Evolutionary conservation across 2,888 invertebrate species (phyloP).

Genomic region (Eubasilissa splendida): DNA sequence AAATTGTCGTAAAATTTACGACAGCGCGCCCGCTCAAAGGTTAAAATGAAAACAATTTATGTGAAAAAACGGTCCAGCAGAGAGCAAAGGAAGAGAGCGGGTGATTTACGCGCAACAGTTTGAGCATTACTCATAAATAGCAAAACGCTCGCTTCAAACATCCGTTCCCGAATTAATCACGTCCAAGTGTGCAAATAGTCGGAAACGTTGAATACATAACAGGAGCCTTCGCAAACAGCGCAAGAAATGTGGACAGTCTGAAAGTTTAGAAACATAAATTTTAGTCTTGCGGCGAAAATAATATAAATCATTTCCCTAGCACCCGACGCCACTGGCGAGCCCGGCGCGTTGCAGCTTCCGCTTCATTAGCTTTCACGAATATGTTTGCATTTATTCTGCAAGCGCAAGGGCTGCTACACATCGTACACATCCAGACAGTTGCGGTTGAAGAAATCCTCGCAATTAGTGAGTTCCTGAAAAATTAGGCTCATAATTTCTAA

Average conservation of each 20-base stretch:
- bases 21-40: too few species aligned
- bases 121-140: not conserved
- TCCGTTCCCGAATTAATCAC: not conserved
- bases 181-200: not conserved
- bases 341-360: conserved; percentile 18
- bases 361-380: conserved; percentile 26
- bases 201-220: not conserved
- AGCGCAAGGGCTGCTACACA: conserved; percentile 1
- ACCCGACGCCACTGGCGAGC: conserved; percentile 6
- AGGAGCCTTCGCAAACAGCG: not conserved
- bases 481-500: too few species aligned
- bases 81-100: too few species aligned
- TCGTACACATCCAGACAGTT: too few species aligned
- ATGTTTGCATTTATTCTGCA: conserved; percentile 2
- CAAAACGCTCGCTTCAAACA: not conserved
- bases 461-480: too few species aligned
- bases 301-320: conserved; percentile 32
- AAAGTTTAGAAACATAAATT: conserved; percentile 34
- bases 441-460: too few species aligned
- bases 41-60: too few species aligned
- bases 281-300: conserved; percentile 28
- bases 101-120: not conserved
- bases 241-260: conserved; percentile 36
- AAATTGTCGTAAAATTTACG: too few species aligned
- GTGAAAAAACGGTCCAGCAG: too few species aligned